phyloP scores from a whole-genome alignment of 2,888 invertebrate species.

The Drosophila mimica region DNA sequence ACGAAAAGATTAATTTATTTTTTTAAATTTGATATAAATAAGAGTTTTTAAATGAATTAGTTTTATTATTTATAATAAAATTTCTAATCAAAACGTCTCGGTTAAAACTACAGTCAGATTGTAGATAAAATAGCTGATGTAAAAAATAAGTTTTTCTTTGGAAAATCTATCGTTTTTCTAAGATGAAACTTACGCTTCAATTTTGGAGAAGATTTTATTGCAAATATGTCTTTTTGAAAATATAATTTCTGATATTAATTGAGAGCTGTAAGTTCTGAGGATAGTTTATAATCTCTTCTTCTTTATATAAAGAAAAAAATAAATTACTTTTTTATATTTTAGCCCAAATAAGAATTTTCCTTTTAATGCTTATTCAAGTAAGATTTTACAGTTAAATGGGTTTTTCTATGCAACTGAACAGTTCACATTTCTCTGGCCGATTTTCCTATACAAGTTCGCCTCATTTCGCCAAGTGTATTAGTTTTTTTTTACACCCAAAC shows the following conservation, averaged over 20 bases:
- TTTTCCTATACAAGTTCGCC: neutral
- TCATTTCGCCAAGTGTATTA: constrained; percentile 13
- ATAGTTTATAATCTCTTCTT: neutral
- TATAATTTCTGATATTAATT: neutral
- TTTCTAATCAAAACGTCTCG: neutral
- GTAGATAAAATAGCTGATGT: neutral
- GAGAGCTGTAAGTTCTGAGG: neutral
- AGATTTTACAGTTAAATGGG: neutral
- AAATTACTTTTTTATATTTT: no score
- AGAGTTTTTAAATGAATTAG: no score
- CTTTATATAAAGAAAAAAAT: no score
- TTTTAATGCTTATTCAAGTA: no score
- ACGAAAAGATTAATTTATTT: neutral
- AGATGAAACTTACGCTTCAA: neutral
- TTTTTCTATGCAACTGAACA: neutral
- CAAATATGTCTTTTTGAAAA: neutral
- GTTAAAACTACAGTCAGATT: neutral
- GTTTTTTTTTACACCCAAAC: neutral
- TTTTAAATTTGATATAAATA: neutral
- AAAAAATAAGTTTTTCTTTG: neutral
- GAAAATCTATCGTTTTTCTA: neutral
- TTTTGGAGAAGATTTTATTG: neutral
- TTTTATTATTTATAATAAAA: neutral
- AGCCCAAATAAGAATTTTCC: no score
- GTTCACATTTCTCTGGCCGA: neutral